Percentiles rank a stretch among this genome's conserved stretches.
phyloP scores from a whole-genome alignment of 23 tunicate species.

The Trididemnum clinides region DNA sequence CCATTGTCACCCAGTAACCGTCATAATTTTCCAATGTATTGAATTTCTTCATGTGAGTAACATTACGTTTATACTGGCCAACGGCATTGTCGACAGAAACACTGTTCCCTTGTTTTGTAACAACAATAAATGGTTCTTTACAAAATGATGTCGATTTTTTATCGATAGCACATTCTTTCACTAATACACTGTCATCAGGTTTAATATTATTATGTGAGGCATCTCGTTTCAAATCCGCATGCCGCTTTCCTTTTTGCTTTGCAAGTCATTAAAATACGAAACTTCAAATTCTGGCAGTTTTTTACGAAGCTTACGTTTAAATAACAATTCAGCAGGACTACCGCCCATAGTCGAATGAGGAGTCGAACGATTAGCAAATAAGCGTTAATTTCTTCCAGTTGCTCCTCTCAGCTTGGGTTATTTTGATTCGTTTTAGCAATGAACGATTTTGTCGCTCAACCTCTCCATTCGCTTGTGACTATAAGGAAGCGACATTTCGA shows the following conservation, averaged over 20 bases:
- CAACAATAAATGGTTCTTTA: not conserved
- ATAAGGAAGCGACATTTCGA: conserved; percentile 12
- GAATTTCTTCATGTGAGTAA: not conserved
- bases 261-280: not conserved
- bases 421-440: conserved; percentile 27
- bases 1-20: no score
- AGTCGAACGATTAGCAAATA: conserved; percentile 37
- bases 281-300: not conserved
- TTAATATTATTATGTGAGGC: not conserved
- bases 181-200: not conserved
- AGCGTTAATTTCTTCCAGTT: conserved; percentile 14
- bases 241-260: not conserved
- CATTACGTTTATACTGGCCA: not conserved
- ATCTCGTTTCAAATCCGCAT: not conserved
- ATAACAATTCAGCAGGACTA: conserved; percentile 21
- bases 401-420: conserved; percentile 22
- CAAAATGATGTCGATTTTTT: not conserved
- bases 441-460: conserved; percentile 43
- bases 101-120: not conserved
- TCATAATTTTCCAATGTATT: no score
- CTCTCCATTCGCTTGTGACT: conserved; percentile 44
- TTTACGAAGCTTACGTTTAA: conserved; percentile 8
- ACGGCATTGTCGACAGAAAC: not conserved
- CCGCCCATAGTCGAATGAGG: conserved; percentile 48
- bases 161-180: not conserved